Evolutionary conservation across 1,140 invertebrate species (phyloP).

Genomic region (Mycetomoellerius zeteki): DNA sequence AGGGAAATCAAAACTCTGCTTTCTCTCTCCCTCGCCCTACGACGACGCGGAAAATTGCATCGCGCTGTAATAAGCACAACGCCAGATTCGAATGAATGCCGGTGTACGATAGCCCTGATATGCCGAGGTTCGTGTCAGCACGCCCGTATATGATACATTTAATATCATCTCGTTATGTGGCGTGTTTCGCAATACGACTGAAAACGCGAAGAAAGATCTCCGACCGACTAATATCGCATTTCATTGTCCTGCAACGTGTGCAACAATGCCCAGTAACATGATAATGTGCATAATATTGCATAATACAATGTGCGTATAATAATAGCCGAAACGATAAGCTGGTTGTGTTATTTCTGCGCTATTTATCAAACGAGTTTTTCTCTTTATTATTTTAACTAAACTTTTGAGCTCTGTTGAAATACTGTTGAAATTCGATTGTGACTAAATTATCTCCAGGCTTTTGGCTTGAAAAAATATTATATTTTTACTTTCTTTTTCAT

Average conservation of each 20-base stretch:
- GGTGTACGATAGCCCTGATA: constrained; percentile 61
- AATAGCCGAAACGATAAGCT: constrained; percentile 12
- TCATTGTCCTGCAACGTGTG: neutral
- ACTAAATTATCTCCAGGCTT: neutral
- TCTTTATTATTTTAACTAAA: neutral
- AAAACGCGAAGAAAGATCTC: constrained; percentile 19
- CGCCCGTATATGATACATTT: constrained; percentile 12
- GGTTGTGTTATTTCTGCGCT: neutral
- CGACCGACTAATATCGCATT: constrained; percentile 25
- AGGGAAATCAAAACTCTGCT: constrained; percentile 81
- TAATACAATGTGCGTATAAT: neutral
- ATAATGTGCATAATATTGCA: neutral
- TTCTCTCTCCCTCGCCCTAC: constrained; percentile 21
- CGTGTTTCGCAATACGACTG: neutral
- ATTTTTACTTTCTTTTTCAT: neutral
- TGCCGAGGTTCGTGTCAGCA: neutral
- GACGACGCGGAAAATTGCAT: constrained; percentile 65
- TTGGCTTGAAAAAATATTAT: neutral
- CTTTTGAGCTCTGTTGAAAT: neutral
- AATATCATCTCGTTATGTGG: constrained; percentile 32
- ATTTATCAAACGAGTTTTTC: neutral
- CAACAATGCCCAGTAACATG: neutral
- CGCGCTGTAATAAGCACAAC: constrained; percentile 65
- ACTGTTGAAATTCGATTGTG: neutral
- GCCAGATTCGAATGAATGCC: constrained; percentile 66